Evolutionary conservation across 2,113 vertebrate species (phyloP), one percentile per base, ranked within the genome.

Genomic region (Cyprinodon variegatus): DNA sequence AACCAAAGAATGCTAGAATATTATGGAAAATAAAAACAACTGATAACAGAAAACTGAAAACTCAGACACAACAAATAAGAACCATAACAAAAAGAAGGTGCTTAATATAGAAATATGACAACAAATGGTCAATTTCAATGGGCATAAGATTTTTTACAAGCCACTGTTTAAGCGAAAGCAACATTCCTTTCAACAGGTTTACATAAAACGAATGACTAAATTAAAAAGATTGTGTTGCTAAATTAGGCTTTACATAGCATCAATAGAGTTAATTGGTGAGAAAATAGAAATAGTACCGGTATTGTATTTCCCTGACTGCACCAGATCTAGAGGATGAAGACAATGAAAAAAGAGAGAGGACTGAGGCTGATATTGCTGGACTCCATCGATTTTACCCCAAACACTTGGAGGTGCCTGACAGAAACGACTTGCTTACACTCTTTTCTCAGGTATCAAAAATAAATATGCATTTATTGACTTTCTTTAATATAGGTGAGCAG

Each of bases 311-410:
- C 37, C 37, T 73, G 38, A 20, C 82, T 82, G 64, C 79, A 12
- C 72, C 92, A 99, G 98, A 99, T 84, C 86, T 95, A 85, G 96
- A 96, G 80, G 96, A 99, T 72, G 83, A 98, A 64, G 97, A 98
- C 91, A 97, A 96, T 60, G 96, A 98, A 92, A 97, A 95, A 91
- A 95, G 89, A 81, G 96, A 97, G 71, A 86, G 95, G 88, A 96
- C 91, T 64, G 94, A 98, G 90, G 93, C 88, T 37, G 96, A 99
- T 74, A 94, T 98, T 10, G 95, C 96, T 3, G 95, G 94, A 43
- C 95, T 99, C 39, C 94, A 95, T 92, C 96, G 94, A 45, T 99
- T 98, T 90, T 99, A 96, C 93, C 97, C 97, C 88, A 98, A 96
- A 93, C 94, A 98, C 90, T 86, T 99, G 65, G 96, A 97, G 12